Evolutionary conservation across 2,797 vertebrate genomes (phyloP).

Genomic region (Lacerta bilineata): DNA sequence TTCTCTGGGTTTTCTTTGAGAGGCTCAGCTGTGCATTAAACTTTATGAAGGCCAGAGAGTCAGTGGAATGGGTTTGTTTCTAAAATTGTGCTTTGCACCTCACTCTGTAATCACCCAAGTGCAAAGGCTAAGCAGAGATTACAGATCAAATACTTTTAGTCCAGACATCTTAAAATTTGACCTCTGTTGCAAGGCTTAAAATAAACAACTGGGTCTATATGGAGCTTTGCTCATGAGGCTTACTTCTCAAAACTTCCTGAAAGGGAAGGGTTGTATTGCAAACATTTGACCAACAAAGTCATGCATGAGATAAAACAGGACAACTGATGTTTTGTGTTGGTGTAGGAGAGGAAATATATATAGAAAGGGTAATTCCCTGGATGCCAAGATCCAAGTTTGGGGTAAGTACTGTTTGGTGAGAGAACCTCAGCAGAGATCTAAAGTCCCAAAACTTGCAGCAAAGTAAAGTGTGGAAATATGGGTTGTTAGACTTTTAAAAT

Average conservation of each 20-base stretch:
- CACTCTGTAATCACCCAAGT: constrained; percentile 27
- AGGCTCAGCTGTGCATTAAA: not conserved
- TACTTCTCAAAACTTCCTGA: not conserved
- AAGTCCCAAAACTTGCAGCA: too few relatives aligned
- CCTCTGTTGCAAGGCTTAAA: constrained; percentile 50
- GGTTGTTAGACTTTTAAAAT: too few relatives aligned
- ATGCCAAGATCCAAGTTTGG: too few relatives aligned
- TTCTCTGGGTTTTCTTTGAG: not conserved
- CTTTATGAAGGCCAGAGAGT: rapidly evolving
- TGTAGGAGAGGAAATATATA: too few relatives aligned
- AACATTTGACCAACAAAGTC: not conserved
- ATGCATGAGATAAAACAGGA: not conserved
- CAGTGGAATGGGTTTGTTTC: not conserved
- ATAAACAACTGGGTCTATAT: constrained; percentile 60
- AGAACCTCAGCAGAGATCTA: too few relatives aligned
- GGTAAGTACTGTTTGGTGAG: too few relatives aligned
- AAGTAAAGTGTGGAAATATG: too few relatives aligned
- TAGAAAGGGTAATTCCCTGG: too few relatives aligned
- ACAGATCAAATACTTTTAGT: constrained; percentile 65
- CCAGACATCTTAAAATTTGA: constrained; percentile 62
- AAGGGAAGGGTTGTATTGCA: not conserved
- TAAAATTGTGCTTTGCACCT: rapidly evolving
- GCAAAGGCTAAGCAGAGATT: constrained; percentile 66
- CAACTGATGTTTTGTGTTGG: not conserved
- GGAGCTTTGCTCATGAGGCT: constrained; percentile 24